Conservation (phyloP, 2,113 vertebrate species). For the Oplegnathus fasciatus region DNA sequence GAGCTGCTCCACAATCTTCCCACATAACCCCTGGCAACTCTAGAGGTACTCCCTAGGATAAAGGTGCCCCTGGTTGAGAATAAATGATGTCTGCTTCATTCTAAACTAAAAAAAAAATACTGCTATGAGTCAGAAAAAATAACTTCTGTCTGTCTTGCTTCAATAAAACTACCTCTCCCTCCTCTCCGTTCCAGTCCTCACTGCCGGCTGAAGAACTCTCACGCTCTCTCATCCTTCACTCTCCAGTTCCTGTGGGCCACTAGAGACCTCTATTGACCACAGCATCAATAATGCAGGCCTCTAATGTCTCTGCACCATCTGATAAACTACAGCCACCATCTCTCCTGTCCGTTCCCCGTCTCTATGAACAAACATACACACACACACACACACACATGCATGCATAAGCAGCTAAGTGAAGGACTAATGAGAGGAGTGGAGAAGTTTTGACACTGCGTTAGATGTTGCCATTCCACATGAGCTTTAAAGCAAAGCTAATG, state of each 20-base stretch:
- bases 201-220: constrained; percentile 54
- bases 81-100: neutral
- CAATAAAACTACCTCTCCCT: constrained; percentile 48
- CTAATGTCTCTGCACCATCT: constrained; percentile 83
- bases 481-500: constrained; percentile 76
- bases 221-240: constrained; percentile 68
- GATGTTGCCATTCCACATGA: constrained; percentile 56
- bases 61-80: neutral
- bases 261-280: constrained; percentile 83
- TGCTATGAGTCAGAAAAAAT: neutral
- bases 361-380: constrained; percentile 17
- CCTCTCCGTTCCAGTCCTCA: constrained; percentile 20
- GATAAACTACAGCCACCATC: constrained; percentile 78
- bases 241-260: constrained; percentile 75
- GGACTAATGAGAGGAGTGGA: constrained; percentile 69
- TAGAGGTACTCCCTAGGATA: neutral
- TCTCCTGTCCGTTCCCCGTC: constrained; percentile 43
- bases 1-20: neutral
- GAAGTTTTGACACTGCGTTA: constrained; percentile 72
- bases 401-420: constrained; percentile 46
- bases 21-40: neutral
- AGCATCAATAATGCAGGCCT: constrained; percentile 84
- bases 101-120: constrained; percentile 13
- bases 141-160: constrained; percentile 38
- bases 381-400: constrained; percentile 7